Percentiles rank a stretch among this genome's conserved stretches.
Conservation (phyloP, 2,113 vertebrate species). For the Scalopus aquaticus region DNA sequence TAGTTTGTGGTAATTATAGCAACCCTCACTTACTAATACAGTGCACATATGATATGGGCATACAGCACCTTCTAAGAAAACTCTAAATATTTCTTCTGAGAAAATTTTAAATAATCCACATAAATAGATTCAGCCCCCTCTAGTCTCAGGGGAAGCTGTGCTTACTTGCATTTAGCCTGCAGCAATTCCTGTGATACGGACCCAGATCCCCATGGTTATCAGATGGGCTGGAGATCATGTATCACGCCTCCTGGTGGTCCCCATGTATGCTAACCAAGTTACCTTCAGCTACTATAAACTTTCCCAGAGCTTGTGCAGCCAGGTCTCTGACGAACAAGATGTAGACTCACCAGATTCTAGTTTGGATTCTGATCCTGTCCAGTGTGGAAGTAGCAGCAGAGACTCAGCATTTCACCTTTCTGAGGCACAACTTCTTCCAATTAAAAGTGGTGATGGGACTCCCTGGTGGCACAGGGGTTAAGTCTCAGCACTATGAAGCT, state of each 20-base stretch:
- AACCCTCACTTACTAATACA: neutral
- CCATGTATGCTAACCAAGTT: neutral
- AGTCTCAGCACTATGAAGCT: too few species aligned
- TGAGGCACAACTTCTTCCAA: neutral
- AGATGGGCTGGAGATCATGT: fast-evolving
- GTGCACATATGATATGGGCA: neutral
- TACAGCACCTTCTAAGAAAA: neutral
- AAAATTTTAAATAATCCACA: neutral
- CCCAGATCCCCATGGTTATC: neutral
- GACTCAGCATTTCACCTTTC: neutral
- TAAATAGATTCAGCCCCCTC: neutral
- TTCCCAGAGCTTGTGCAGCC: neutral
- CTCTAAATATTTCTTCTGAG: too few species aligned
- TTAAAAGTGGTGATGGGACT: neutral
- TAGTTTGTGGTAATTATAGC: neutral
- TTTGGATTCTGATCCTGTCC: neutral
- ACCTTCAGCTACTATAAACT: neutral
- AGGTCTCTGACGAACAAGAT: neutral
- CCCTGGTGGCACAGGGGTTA: too few species aligned
- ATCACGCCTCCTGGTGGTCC: neutral
- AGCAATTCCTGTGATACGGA: neutral
- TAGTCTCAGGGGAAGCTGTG: neutral
- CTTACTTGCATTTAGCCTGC: neutral
- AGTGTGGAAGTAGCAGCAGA: neutral
- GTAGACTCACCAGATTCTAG: neutral